Conservation (phyloP, 2,113 vertebrate species). For the Jaculus jaculus region DNA sequence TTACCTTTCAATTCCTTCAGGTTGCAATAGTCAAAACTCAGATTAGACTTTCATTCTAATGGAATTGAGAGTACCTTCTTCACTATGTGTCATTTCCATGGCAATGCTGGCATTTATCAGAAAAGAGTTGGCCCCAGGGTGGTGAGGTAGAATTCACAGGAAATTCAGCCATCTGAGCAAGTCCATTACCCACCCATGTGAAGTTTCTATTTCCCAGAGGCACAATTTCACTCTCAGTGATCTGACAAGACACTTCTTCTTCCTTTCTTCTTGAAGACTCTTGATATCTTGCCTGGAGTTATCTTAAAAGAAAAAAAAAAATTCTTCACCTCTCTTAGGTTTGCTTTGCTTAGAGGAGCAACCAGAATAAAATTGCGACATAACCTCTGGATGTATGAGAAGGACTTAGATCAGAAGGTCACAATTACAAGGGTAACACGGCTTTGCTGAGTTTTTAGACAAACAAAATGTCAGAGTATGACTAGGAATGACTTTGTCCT, state of each 20-base stretch:
- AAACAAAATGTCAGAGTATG: neutral
- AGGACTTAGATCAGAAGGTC: neutral
- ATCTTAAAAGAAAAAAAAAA: neutral
- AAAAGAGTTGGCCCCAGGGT: neutral
- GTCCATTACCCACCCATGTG: neutral
- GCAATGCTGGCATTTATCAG: neutral
- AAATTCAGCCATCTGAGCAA: neutral
- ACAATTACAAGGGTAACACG: neutral
- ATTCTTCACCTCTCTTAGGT: neutral
- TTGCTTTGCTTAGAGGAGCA: neutral
- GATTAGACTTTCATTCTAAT: constrained; percentile 35
- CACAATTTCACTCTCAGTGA: neutral
- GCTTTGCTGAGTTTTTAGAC: neutral
- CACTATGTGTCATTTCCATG: neutral
- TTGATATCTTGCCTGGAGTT: neutral
- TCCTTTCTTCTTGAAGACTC: neutral
- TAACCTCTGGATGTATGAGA: neutral
- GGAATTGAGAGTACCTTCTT: neutral
- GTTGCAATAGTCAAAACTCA: neutral
- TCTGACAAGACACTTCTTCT: neutral
- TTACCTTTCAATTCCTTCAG: neutral
- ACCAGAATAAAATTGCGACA: neutral
- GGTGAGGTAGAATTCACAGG: neutral
- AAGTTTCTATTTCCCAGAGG: neutral
- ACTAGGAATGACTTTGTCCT: neutral